phyloP scores from a whole-genome alignment of 2,888 invertebrate species.

The Polymixis flavicincta region DNA sequence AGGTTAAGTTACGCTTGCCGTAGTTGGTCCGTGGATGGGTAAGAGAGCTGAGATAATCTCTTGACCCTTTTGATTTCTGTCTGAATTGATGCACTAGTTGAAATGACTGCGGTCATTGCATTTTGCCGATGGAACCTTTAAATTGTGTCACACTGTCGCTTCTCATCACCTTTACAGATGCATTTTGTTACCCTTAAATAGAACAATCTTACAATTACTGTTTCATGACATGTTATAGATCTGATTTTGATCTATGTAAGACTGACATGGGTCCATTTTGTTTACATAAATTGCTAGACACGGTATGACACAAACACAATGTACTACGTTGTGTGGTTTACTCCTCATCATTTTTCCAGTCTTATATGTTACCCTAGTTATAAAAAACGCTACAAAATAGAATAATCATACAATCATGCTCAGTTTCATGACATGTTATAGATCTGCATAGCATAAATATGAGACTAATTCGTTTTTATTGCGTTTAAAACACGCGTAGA shows the following conservation, averaged over 20 bases:
- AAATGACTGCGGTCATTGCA: neutral
- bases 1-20: too few species aligned
- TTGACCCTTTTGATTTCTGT: neutral
- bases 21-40: too few species aligned
- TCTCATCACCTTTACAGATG: too few species aligned
- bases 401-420: slow-evolving; percentile 6
- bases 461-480: slow-evolving; percentile 44
- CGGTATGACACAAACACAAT: neutral
- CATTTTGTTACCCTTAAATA: neutral
- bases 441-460: slow-evolving; percentile 35
- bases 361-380: neutral
- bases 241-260: slow-evolving; percentile 28
- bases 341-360: neutral
- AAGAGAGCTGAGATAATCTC: neutral
- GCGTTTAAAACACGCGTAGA: slow-evolving; percentile 23
- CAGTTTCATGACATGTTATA: slow-evolving; percentile 22
- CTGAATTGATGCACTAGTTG: neutral
- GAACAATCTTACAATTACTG: neutral
- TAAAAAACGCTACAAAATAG: slow-evolving; percentile 2
- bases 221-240: slow-evolving; percentile 37
- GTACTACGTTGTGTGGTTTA: neutral
- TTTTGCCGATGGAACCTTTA: neutral
- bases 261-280: slow-evolving; percentile 36
- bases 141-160: neutral
- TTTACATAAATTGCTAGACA: neutral